phyloP scores from a whole-genome alignment of 2,888 invertebrate genomes.

The Scelioninae gen. 1 region DNA sequence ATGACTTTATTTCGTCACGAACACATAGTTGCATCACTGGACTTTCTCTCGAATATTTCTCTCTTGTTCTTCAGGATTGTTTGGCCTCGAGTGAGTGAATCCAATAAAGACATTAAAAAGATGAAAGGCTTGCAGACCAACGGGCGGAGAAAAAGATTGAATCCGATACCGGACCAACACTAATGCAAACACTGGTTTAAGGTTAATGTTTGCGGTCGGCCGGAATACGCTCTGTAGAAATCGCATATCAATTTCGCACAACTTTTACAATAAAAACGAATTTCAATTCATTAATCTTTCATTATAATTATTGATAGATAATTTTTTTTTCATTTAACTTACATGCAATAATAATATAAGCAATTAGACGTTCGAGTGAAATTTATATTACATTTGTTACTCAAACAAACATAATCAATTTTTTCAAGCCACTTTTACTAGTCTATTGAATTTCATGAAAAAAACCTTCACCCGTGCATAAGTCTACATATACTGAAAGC shows the following conservation, averaged over 20 bases:
- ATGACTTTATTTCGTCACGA: constrained; percentile 30
- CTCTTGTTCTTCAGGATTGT: constrained; percentile 58
- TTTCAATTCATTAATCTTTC: constrained; percentile 24
- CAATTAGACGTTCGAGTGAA: no score
- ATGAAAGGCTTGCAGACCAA: constrained; percentile 74
- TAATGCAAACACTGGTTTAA: constrained; percentile 60
- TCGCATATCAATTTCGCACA: constrained; percentile 44
- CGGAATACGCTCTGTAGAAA: constrained; percentile 30
- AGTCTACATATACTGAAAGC: background rate
- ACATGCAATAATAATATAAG: no score
- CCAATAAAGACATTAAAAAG: constrained; percentile 80
- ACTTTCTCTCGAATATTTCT: constrained; percentile 61
- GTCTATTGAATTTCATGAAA: constrained; percentile 6
- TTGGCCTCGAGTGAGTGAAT: constrained; percentile 76
- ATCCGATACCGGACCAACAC: constrained; percentile 71
- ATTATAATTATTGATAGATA: constrained; percentile 4
- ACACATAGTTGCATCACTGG: constrained; percentile 39
- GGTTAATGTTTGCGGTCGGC: constrained; percentile 49
- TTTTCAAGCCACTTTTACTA: background rate
- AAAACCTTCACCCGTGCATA: background rate
- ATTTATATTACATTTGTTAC: no score
- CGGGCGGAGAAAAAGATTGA: constrained; percentile 74
- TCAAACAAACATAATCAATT: background rate
- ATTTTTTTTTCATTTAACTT: no score
- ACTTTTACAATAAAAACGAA: constrained; percentile 9